Base-by-base conservation (phyloP, 2,888 invertebrate genomes). In the Coenonympha glycerion region DNA sequence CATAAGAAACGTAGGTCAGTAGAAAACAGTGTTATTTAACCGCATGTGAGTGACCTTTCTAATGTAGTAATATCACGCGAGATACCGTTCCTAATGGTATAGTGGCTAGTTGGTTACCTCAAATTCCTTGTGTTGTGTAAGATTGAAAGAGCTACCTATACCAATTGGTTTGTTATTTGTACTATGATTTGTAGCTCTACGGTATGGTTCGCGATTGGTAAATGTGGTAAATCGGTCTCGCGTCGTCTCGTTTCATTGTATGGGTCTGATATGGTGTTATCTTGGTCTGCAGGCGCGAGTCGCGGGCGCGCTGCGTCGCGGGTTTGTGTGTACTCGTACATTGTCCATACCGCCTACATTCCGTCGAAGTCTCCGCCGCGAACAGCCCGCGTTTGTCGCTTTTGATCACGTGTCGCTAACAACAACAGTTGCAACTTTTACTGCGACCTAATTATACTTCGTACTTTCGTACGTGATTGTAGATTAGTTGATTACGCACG, bases 261-360 rank as follows among this genome's bases (percentile, higher is more conserved):
- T 67, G 65, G 63, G 56, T n/a, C 59, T 57, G 56, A 52, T 62
- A 68, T 70, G 65, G 65, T 63, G 64, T 72, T 73, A 73, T 75
- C 72, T 73, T 71, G 56, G 52, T 64, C 61, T 53, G 48, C 50
- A 56, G 57, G 47, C 58, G 59, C 47, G 49, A 55, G 57, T 47
- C 57, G 60, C 49, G 53, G 60, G 62, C 62, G 60, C 56, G 62
- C 61, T 57, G 58, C 56, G 58, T 37, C 53, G 55, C 33, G 56
- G 55, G 58, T 54, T 57, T 59, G 49, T 56, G 57, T 53, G 51
- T 28, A 26, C 47, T 44, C n/a, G 53, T 60, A 63, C 61, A 71
- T 54, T 60, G 63, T 62, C 70, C 79, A 80, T 77, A 79, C 75
- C 74, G 71, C 56, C 66, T 62, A 71, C 79, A 80, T 77, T 79